Percentiles rank a stretch among this genome's conserved stretches.
These are phyloP conservation scores for Aurelia aurita DNA, from an alignment of 30 jellyfish, hydroid and myxozoan genomes.

Conservation along the genomic window DNA sequence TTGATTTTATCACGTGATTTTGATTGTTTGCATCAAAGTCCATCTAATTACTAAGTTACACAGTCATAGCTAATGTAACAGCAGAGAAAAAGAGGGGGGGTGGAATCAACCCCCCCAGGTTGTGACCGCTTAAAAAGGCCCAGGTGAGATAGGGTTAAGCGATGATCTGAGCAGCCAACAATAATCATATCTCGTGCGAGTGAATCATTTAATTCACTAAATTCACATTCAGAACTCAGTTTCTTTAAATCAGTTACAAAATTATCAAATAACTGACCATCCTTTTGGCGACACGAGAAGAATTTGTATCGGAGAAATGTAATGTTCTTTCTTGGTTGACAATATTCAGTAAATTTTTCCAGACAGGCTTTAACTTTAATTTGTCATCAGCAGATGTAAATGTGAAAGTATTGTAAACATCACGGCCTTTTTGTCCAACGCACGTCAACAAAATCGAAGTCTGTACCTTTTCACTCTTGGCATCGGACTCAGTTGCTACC, in stretches of 20 bases:
- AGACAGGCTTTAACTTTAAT: constrained; percentile 3
- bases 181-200: neutral
- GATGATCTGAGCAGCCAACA: neutral
- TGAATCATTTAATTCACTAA: constrained; percentile 10
- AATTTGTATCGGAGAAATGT: no score
- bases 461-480: no score
- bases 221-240: constrained; percentile 34
- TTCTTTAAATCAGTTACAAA: constrained; percentile 22
- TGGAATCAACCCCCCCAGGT: no score
- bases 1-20: no score
- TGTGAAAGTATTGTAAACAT: constrained; percentile 28
- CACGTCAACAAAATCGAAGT: constrained; percentile 37
- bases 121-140: no score
- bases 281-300: constrained; percentile 22
- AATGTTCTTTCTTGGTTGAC: constrained; percentile 23
- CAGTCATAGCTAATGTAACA: no score
- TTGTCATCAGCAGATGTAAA: constrained; percentile 39
- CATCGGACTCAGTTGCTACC: no score
- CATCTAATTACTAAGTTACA: no score
- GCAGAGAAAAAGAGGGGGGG: no score
- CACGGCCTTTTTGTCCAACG: constrained; percentile 47
- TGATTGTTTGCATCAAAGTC: no score
- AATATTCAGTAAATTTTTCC: constrained; percentile 29
- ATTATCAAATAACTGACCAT: constrained; percentile 37
- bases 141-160: no score